Evolutionary conservation across 2,797 vertebrate species (phyloP).

Genomic region (Notolabrus celidotus): DNA sequence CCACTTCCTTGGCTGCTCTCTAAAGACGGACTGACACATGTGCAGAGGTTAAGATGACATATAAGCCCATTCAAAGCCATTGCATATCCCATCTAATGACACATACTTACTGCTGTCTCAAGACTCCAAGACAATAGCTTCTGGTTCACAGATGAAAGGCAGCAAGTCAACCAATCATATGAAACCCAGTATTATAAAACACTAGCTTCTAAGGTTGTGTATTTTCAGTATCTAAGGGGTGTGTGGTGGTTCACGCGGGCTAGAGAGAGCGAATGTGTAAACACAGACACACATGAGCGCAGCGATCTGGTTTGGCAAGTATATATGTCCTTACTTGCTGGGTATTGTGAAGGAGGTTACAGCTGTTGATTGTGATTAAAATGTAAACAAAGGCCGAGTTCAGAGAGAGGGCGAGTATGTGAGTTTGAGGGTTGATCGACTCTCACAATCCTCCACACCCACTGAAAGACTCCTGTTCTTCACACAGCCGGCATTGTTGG

Average conservation of each 20-base stretch:
- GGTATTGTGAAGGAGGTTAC: conserved; percentile 82
- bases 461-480: conserved; percentile 41
- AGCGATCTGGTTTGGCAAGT: conserved; percentile 86
- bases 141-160: conserved; percentile 52
- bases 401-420: conserved; percentile 78
- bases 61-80: conserved; percentile 66
- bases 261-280: conserved; percentile 74
- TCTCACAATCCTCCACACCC: conserved; percentile 56
- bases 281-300: conserved; percentile 78
- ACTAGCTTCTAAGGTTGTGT: conserved; percentile 51
- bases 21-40: conserved; percentile 62
- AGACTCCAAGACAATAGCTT: conserved; percentile 47
- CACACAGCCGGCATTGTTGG: conserved; percentile 19
- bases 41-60: conserved; percentile 73
- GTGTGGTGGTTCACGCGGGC: conserved; percentile 68
- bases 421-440: conserved; percentile 70
- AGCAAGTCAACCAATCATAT: conserved; percentile 51
- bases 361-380: conserved; percentile 87
- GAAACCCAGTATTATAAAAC: conserved; percentile 49
- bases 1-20: conserved; percentile 54
- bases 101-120: conserved; percentile 56
- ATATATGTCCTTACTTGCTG: conserved; percentile 84
- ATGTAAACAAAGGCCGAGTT: conserved; percentile 85
- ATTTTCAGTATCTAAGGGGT: conserved; percentile 70
- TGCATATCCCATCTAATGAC: conserved; percentile 61